A percentile compares a stretch with the other conserved stretches of the same genome.
These are phyloP conservation scores for Micromesistius poutassou DNA, from an alignment of 2,797 vertebrate species.

Conservation along the genomic window DNA sequence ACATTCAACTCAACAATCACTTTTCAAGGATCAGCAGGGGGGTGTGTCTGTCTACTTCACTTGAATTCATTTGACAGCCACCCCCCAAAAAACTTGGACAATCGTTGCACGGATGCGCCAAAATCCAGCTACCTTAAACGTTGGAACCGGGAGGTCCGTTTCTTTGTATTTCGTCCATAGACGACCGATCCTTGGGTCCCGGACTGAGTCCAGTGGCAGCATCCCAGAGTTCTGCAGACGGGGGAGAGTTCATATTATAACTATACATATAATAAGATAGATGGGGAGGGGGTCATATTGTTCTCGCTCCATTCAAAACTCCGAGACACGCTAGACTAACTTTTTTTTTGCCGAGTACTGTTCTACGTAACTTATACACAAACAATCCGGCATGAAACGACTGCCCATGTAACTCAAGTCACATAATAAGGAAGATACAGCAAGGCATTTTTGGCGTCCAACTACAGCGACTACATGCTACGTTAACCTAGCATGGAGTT, in stretches of 20 bases:
- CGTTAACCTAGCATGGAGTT: slow-evolving; percentile 60
- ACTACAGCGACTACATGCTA: slow-evolving; percentile 29
- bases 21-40: slow-evolving; percentile 47
- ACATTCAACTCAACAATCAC: too few species aligned
- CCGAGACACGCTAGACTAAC: too few species aligned
- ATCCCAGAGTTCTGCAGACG: slow-evolving; percentile 85
- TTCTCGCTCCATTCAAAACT: slow-evolving; percentile 33
- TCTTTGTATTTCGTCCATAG: slow-evolving; percentile 98
- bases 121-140: slow-evolving; percentile 86
- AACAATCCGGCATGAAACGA: not conserved
- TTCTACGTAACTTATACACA: not conserved
- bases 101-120: not conserved
- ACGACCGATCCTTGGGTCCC: slow-evolving; percentile 94
- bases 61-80: slow-evolving; percentile 48
- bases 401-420: slow-evolving; percentile 15
- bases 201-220: slow-evolving; percentile 89
- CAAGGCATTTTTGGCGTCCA: slow-evolving; percentile 14
- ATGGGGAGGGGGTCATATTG: slow-evolving; percentile 7
- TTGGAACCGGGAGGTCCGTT: slow-evolving; percentile 92
- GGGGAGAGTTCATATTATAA: not conserved
- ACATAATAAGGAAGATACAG: slow-evolving; percentile 5
- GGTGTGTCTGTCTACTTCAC: slow-evolving; percentile 61
- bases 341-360: not conserved
- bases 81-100: slow-evolving; percentile 14
- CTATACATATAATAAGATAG: too few species aligned